Percentiles rank a stretch among this genome's conserved stretches.
Evolutionary conservation across 2,113 vertebrate genomes (phyloP).

Genomic region (Microtus pennsylvanicus): DNA sequence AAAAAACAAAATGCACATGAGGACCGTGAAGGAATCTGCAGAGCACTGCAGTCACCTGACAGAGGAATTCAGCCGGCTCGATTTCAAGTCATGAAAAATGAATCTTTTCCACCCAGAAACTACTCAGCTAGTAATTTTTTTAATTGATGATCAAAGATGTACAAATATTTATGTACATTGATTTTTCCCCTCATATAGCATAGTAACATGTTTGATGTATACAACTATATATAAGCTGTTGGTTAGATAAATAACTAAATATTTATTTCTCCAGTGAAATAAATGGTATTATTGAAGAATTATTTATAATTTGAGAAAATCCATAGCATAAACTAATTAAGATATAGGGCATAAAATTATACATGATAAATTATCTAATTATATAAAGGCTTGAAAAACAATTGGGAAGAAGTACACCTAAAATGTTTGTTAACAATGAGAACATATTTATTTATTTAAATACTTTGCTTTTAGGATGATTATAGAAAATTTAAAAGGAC

Average conservation of each 20-base stretch:
- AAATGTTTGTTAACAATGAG: background rate
- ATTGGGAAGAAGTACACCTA: background rate
- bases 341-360: conserved; percentile 2
- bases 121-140: background rate
- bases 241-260: conserved; percentile 49
- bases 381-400: background rate
- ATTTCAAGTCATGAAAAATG: conserved; percentile 33
- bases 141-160: conserved; percentile 40
- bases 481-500: background rate
- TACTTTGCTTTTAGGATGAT: background rate
- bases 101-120: background rate
- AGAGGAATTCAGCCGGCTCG: background rate
- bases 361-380: conserved; percentile 25
- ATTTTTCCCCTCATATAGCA: conserved; percentile 24
- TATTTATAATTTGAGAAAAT: conserved; percentile 47
- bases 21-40: background rate
- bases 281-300: conserved; percentile 25
- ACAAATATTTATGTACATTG: conserved; percentile 43
- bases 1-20: background rate
- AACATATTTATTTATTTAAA: conserved; percentile 30
- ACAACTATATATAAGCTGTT: background rate
- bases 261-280: conserved; percentile 43
- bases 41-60: background rate
- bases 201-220: background rate
- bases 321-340: background rate